phyloP scores from a whole-genome alignment of 2,888 invertebrate genomes.

The Drosophila prostipennis region DNA sequence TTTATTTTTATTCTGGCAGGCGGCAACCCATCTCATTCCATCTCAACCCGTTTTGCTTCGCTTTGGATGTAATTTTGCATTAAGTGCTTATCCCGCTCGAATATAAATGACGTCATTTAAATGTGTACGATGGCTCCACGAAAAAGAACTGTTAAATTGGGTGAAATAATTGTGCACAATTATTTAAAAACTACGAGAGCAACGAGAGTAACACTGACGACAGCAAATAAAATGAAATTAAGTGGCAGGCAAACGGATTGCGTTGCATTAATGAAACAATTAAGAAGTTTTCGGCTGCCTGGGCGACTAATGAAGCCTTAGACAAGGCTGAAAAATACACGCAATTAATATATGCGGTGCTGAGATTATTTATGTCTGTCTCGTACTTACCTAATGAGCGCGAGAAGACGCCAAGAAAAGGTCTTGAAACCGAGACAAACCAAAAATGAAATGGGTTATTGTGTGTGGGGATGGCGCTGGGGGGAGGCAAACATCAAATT shows the following conservation, averaged over 20 bases:
- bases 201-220: constrained; percentile 33
- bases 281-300: constrained; percentile 61
- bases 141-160: constrained; percentile 75
- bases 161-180: constrained; percentile 76
- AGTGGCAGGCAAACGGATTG: constrained; percentile 75
- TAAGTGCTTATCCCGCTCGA: constrained; percentile 76
- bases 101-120: constrained; percentile 79
- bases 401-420: background rate
- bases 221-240: constrained; percentile 76
- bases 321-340: constrained; percentile 48
- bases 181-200: constrained; percentile 67
- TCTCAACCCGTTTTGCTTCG: constrained; percentile 16
- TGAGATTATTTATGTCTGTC: constrained; percentile 58
- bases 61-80: constrained; percentile 68
- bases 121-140: constrained; percentile 45
- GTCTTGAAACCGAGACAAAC: constrained; percentile 6
- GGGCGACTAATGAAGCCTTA: constrained; percentile 73
- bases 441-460: constrained; percentile 32
- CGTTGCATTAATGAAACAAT: constrained; percentile 77
- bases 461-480: background rate
- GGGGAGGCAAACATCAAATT: constrained; percentile 18
- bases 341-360: constrained; percentile 59
- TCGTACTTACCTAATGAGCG: constrained; percentile 16
- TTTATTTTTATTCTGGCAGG: constrained; percentile 65
- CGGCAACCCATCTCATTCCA: background rate